Base-by-base conservation (phyloP, 64 coral and sea anemone species). In the Acropora tenuis region DNA sequence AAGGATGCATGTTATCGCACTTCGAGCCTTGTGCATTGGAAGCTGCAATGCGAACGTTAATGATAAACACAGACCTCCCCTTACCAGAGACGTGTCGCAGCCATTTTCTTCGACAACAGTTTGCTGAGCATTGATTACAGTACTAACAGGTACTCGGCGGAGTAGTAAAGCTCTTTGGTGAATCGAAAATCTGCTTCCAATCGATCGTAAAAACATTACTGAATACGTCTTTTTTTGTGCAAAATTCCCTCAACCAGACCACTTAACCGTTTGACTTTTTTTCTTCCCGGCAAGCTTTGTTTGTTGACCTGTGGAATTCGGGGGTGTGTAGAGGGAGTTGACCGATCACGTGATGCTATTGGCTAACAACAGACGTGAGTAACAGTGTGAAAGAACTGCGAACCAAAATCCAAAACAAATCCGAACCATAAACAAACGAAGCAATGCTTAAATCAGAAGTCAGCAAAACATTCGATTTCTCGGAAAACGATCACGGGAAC, bases 181-280 rank as follows among this genome's bases (percentile, higher is more conserved):
- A 71, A 69, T 48, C 46, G 63, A 85, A 85, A 85, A 50, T 71
- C 65, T 30, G 0, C 82, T 85, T 1, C 61, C 63, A 11, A 85
- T 20, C 44, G 82, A n/a, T 85, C 82, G 82, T 48, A 85, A 68
- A 72, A 85, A 85, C 82, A 85, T 85, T 3, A 8, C n/a, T 85
- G 82, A 48, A 30, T 44, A 7, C 6, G 49, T 43, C 50, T 8
- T 71, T 0, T 45, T 30, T 30, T 30, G 30, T 47, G 63, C 46
- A 72, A 72, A 85, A 0, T 30, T 6, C 9, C 1, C 44, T 3
- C 49, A 19, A 15, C 82, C 46, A 58, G 8, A 19, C 3, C 7
- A 9, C 2, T 4, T 18, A 59, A 44, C 40, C 13, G 12, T 8
- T 2, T 17, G 44, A 30, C 10, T 10, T 49, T 71, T 71, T 85